A percentile compares a stretch with the other conserved stretches of the same genome.
Conservation (phyloP, 2,888 invertebrate genomes). For the Papilio gigon region DNA sequence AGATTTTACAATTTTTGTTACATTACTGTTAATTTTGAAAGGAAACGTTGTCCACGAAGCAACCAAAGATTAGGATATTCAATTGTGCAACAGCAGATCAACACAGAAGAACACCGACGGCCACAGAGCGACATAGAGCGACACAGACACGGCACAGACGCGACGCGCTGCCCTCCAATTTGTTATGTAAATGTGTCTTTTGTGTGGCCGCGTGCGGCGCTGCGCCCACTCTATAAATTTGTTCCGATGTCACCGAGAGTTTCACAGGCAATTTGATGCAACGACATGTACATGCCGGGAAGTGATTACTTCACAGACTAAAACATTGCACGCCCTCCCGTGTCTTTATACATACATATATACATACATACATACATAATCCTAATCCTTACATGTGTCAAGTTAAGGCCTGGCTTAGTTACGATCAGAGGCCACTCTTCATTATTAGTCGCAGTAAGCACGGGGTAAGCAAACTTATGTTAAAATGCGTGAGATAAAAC, state of each 20-base stretch:
- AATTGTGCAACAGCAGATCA: neutral
- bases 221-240: conserved; percentile 53
- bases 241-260: conserved; percentile 46
- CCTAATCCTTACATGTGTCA: no score
- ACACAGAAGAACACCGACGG: neutral
- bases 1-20: no score
- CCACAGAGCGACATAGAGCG: neutral
- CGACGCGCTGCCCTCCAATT: conserved; percentile 74
- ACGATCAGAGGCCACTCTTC: no score
- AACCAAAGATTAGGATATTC: no score
- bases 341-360: neutral
- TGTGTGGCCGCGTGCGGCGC: conserved; percentile 60
- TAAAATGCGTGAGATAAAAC: no score
- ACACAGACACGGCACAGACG: conserved; percentile 32
- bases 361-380: no score
- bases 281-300: conserved; percentile 17
- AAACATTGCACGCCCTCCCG: neutral
- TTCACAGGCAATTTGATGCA: conserved; percentile 48
- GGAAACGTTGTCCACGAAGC: no score
- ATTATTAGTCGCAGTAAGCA: no score
- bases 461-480: no score
- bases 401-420: neutral
- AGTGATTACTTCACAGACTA: conserved; percentile 27
- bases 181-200: conserved; percentile 80
- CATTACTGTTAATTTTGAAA: no score